These are phyloP conservation scores for Crioceris asparagi DNA, from an alignment of 2,888 invertebrate species.

Conservation along the genomic window DNA sequence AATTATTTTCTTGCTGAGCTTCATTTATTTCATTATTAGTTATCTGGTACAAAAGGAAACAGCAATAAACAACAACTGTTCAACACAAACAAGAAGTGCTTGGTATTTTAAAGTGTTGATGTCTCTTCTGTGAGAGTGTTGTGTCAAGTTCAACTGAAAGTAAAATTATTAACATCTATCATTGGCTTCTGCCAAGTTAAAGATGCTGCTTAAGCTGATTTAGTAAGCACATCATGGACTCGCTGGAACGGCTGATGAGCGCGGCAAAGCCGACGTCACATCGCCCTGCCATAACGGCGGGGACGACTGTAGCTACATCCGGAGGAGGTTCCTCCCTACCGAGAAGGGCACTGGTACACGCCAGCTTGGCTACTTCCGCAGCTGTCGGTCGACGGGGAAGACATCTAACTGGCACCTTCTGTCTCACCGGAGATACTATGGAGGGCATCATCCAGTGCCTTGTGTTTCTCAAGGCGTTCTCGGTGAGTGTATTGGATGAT, in stretches of 20 bases:
- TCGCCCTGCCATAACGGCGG: conserved; percentile 27
- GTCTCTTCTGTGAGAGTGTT: no score
- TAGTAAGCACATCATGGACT: no score
- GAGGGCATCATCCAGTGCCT: conserved; percentile 88
- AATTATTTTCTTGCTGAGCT: no score
- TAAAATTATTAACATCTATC: no score
- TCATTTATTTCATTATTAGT: no score
- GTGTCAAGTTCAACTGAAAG: no score
- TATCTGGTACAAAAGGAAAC: no score
- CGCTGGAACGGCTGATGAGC: conserved; percentile 68
- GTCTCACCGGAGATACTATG: conserved; percentile 85
- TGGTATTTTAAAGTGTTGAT: no score
- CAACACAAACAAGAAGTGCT: no score
- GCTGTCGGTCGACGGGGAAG: conserved; percentile 68
- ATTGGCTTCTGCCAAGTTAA: no score
- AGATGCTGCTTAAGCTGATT: no score
- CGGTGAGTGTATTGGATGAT: conserved; percentile 69
- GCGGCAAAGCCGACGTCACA: conserved; percentile 37
- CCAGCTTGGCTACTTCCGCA: conserved; percentile 58
- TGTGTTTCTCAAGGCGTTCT: conserved; percentile 85
- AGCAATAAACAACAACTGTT: no score
- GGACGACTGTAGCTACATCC: conserved; percentile 25
- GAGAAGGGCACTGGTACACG: conserved; percentile 65
- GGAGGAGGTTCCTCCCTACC: conserved; percentile 45
- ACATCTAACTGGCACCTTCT: conserved; percentile 79